phyloP scores from a whole-genome alignment of 2,888 invertebrate species.

The Mycalesis mineus region DNA sequence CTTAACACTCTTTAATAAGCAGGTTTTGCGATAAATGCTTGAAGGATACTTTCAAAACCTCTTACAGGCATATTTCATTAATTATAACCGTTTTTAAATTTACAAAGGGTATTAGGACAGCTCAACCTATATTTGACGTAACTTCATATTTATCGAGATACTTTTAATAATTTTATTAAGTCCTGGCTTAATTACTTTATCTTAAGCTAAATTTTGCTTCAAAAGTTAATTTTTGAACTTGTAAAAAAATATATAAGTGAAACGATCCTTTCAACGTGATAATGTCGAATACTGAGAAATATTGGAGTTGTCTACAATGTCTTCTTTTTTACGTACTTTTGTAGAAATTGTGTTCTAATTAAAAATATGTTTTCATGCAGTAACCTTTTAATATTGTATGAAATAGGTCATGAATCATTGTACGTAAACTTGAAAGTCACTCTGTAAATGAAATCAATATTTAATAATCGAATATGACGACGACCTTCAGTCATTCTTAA shows the following conservation, averaged over 20 bases:
- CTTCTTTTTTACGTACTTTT: neutral
- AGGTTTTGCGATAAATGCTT: neutral
- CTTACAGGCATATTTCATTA: too few relatives aligned
- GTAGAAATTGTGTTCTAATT: neutral
- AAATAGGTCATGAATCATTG: conserved; percentile 27
- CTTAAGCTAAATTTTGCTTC: too few relatives aligned
- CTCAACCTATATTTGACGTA: too few relatives aligned
- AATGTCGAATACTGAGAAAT: too few relatives aligned
- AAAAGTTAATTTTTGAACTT: too few relatives aligned
- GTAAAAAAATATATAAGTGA: too few relatives aligned
- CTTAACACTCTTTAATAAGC: neutral
- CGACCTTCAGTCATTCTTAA: conserved; percentile 12
- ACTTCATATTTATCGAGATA: too few relatives aligned
- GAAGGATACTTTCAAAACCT: neutral
- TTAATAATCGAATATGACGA: conserved; percentile 24
- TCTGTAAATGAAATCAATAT: conserved; percentile 27
- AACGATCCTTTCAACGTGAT: too few relatives aligned
- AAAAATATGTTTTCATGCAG: neutral
- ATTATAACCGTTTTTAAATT: too few relatives aligned
- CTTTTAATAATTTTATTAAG: too few relatives aligned
- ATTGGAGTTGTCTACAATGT: neutral
- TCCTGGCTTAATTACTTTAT: too few relatives aligned
- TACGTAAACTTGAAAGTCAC: conserved; percentile 17
- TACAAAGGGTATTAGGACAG: too few relatives aligned
- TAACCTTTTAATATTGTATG: neutral